Evolutionary conservation across 2,888 invertebrate genomes (phyloP).

Genomic region (Hyppa rectilinea): DNA sequence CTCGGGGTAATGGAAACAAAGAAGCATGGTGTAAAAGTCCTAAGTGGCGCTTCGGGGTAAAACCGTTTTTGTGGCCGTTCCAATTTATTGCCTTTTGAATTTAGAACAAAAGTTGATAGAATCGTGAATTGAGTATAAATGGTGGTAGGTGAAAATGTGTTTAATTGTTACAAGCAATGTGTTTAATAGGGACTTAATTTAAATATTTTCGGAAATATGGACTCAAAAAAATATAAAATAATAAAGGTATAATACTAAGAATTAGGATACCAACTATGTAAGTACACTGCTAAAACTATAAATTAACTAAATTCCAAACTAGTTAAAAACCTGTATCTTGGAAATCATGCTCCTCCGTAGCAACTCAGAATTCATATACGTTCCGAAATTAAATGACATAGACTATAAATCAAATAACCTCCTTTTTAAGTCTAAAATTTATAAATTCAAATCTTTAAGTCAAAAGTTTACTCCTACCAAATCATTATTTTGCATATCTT

Average conservation of each 20-base stretch:
- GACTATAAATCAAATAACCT: not conserved
- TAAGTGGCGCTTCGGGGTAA: conserved; percentile 83
- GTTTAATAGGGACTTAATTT: not conserved
- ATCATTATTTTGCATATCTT: not conserved
- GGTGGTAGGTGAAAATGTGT: not conserved
- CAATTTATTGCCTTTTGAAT: conserved; percentile 68
- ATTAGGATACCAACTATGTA: too few species aligned
- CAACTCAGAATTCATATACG: too few species aligned
- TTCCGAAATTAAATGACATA: too few species aligned
- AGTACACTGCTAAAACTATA: too few species aligned
- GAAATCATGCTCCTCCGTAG: too few species aligned
- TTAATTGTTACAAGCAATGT: not conserved
- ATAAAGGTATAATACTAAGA: too few species aligned
- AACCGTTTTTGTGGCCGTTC: conserved; percentile 69
- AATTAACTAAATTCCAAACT: too few species aligned
- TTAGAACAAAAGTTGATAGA: conserved; percentile 26
- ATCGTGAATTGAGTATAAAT: conserved; percentile 22
- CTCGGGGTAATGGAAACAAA: conserved; percentile 72
- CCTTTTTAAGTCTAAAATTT: not conserved
- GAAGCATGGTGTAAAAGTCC: conserved; percentile 80
- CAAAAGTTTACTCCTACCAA: not conserved
- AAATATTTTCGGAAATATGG: too few species aligned
- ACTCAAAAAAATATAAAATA: too few species aligned
- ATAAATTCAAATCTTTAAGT: not conserved
- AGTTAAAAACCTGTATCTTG: too few species aligned